phyloP scores from a whole-genome alignment of 2,888 invertebrate species.

The Ctena decussata region DNA sequence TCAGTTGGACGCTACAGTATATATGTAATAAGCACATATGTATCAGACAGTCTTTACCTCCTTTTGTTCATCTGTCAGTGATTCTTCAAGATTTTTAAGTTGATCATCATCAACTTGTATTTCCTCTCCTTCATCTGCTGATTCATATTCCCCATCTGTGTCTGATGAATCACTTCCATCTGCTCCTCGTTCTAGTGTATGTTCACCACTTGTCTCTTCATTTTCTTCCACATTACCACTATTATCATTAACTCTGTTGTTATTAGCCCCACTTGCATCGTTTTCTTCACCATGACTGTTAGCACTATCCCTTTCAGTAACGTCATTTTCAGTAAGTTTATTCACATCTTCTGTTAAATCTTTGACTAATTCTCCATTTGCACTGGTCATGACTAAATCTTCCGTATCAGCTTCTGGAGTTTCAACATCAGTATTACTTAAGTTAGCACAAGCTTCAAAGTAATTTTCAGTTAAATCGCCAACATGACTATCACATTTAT shows the following conservation, averaged over 20 bases:
- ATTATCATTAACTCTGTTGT: neutral
- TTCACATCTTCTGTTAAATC: neutral
- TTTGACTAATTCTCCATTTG: no score
- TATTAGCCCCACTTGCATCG: neutral
- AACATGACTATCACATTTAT: neutral
- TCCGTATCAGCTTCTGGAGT: no score
- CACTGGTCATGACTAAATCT: no score
- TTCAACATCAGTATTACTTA: neutral
- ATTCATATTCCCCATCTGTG: slow-evolving; percentile 59
- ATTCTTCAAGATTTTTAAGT: slow-evolving; percentile 65
- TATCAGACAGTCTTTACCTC: no score
- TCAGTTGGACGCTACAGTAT: no score
- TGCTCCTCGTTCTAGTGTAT: neutral
- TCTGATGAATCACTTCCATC: slow-evolving; percentile 51
- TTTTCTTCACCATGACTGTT: neutral
- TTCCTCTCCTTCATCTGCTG: slow-evolving; percentile 69
- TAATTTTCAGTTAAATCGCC: neutral
- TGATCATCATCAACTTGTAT: slow-evolving; percentile 62
- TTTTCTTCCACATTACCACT: neutral
- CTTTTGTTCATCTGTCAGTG: slow-evolving; percentile 73
- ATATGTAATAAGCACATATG: no score
- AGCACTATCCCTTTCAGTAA: neutral
- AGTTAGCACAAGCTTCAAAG: neutral
- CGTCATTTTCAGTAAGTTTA: neutral
- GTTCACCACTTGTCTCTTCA: neutral